phyloP scores from a whole-genome alignment of 2,113 vertebrate genomes.

The Piprites chloris region DNA sequence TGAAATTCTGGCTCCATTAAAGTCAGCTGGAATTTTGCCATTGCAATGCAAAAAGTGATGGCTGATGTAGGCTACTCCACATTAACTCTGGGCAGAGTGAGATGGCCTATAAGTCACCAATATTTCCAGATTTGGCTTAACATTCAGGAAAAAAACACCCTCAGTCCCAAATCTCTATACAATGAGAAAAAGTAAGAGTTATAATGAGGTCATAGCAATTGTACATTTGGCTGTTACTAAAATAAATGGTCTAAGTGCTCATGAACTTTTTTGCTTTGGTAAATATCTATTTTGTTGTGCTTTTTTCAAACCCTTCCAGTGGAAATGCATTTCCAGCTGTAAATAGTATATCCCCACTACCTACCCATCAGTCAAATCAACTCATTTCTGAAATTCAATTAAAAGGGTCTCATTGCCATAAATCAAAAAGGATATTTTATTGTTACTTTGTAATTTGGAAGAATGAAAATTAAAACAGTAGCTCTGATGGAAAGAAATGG shows the following conservation, averaged over 20 bases:
- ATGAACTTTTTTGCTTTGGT: slow-evolving; percentile 15
- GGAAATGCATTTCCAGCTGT: neutral
- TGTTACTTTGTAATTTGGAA: slow-evolving; percentile 61
- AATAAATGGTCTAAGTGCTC: slow-evolving; percentile 9
- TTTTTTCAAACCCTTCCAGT: slow-evolving; percentile 18
- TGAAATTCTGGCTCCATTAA: slow-evolving; percentile 60
- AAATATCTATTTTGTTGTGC: slow-evolving; percentile 2
- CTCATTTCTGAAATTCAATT: slow-evolving; percentile 23
- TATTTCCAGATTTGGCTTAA: slow-evolving; percentile 38
- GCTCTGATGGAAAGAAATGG: slow-evolving; percentile 55
- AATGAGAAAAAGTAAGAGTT: slow-evolving; percentile 18
- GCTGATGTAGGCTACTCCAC: slow-evolving; percentile 43
- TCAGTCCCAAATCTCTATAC: neutral
- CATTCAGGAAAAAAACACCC: neutral
- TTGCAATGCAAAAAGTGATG: slow-evolving; percentile 49
- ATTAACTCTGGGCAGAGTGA: slow-evolving; percentile 18
- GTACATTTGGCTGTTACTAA: neutral
- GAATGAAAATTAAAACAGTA: slow-evolving; percentile 65
- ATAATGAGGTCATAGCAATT: slow-evolving; percentile 7
- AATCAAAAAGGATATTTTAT: slow-evolving; percentile 18
- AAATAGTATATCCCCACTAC: neutral
- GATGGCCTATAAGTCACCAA: neutral
- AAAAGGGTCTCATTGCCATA: neutral
- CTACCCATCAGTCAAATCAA: slow-evolving; percentile 32
- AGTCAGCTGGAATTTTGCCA: slow-evolving; percentile 55